phyloP scores from a whole-genome alignment of 2,113 vertebrate species.

The Cryptoleucopteryx plumbea region DNA sequence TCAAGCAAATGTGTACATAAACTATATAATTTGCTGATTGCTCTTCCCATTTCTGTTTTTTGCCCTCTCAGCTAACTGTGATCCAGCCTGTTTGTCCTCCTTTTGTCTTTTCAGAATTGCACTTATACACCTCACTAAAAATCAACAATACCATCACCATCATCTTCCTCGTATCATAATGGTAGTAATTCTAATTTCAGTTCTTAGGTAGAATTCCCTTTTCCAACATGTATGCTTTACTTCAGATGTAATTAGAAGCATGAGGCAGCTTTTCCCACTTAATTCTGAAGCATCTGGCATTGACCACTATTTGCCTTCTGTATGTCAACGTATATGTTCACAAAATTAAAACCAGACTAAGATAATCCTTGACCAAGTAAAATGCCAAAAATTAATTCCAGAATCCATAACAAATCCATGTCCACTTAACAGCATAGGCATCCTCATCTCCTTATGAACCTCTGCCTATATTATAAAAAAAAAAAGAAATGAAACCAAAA shows the following conservation, averaged over 20 bases:
- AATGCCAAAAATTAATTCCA: not conserved
- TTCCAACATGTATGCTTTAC: not conserved
- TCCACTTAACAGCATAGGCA: not conserved
- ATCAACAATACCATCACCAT: not conserved
- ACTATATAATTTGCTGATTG: not conserved
- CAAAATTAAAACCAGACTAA: slow-evolving; percentile 26
- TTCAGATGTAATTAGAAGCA: not conserved
- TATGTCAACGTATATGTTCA: not conserved
- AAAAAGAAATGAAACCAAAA: not conserved
- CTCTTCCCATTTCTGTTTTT: not conserved
- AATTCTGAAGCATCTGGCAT: not conserved
- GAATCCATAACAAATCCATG: not conserved
- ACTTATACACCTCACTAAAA: not conserved
- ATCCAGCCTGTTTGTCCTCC: not conserved
- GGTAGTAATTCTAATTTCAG: not conserved
- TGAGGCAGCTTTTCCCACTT: not conserved
- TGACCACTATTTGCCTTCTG: not conserved
- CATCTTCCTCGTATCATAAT: not conserved
- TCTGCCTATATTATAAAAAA: not conserved
- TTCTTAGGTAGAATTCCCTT: not conserved
- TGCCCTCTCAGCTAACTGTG: not conserved
- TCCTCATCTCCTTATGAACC: not conserved
- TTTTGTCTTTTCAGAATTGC: not conserved
- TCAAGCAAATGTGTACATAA: not conserved
- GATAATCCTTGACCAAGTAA: not conserved